These are phyloP conservation scores for Anolis apletophallus DNA, from an alignment of 2,797 vertebrate genomes.

Conservation along the genomic window DNA sequence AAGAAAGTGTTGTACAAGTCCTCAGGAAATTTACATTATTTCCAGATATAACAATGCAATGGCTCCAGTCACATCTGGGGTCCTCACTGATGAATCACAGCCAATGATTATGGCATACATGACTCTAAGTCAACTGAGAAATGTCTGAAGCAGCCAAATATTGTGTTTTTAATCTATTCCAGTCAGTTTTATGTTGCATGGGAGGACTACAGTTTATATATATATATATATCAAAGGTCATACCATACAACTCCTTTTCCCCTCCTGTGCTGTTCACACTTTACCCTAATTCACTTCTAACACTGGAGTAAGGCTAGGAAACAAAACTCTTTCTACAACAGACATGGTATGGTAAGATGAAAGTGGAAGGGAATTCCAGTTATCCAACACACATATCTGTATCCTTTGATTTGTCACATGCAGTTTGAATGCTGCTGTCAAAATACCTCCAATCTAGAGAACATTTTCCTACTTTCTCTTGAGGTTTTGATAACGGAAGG, in stretches of 20 bases:
- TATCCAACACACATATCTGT: background rate
- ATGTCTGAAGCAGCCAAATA: background rate
- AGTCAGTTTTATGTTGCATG: background rate
- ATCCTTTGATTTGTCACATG: background rate
- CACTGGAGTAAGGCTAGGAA: background rate
- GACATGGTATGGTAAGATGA: background rate
- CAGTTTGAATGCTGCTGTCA: background rate
- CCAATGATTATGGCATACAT: background rate
- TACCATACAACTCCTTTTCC: background rate
- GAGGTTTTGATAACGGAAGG: no score
- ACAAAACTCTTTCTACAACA: background rate
- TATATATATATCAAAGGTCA: background rate
- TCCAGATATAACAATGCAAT: background rate
- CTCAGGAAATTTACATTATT: background rate
- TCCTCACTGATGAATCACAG: background rate
- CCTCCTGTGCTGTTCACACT: background rate
- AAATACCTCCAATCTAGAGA: background rate
- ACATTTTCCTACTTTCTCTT: background rate
- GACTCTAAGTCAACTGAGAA: background rate
- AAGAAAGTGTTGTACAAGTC: background rate
- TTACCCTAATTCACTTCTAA: background rate
- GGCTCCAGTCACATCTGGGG: background rate
- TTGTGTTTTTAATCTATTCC: background rate
- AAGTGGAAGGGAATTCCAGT: background rate
- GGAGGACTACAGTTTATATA: background rate